A percentile compares a stretch with the other conserved stretches of the same genome.
Evolutionary conservation across 2,113 vertebrate species (phyloP).

Genomic region (Hydropotes inermis): DNA sequence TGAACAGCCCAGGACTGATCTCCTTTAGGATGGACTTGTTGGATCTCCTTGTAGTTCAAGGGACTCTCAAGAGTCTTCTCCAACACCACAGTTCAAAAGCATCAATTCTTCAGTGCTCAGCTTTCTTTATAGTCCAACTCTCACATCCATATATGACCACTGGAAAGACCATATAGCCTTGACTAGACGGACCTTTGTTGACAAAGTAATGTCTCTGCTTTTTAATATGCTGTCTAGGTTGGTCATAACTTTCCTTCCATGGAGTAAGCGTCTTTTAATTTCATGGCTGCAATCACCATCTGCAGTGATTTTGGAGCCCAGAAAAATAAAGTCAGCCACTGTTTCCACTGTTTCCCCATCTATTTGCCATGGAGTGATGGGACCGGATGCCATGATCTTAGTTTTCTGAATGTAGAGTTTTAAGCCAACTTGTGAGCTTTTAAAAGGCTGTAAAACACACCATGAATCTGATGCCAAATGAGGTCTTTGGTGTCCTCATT

Average conservation of each 20-base stretch:
- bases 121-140: neutral
- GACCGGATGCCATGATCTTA: neutral
- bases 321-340: neutral
- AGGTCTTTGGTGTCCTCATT: neutral
- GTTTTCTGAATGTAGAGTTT: neutral
- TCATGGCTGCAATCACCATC: neutral
- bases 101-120: accelerated
- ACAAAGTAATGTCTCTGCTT: neutral
- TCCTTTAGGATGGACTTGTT: neutral
- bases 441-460: neutral
- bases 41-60: neutral
- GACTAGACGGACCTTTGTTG: neutral
- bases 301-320: neutral
- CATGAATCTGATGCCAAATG: no score
- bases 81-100: neutral
- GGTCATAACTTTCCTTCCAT: neutral
- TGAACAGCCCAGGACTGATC: neutral
- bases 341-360: neutral
- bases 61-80: neutral
- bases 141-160: neutral
- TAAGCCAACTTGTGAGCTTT: neutral
- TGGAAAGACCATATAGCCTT: neutral
- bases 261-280: neutral
- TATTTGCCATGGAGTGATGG: neutral
- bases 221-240: neutral